Evolutionary conservation across 2,113 vertebrate species (phyloP).

Genomic region (Aspiorhynchus laticeps): DNA sequence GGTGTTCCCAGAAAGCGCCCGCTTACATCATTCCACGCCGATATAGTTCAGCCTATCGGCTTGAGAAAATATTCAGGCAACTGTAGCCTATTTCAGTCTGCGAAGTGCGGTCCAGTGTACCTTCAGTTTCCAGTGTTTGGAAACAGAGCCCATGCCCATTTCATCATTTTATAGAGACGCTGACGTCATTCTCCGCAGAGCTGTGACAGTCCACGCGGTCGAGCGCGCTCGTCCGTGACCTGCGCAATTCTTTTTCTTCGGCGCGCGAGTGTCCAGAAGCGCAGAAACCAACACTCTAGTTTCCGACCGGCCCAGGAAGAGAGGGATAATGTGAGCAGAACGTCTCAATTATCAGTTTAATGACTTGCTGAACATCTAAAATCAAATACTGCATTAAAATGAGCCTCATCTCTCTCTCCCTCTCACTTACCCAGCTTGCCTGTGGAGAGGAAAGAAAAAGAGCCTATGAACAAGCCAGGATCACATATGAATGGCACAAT

Average conservation of each 20-base stretch:
- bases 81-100: neutral
- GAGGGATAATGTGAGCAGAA: neutral
- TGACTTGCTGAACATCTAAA: conserved; percentile 36
- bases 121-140: neutral
- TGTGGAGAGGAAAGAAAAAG: neutral
- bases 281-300: conserved; percentile 18
- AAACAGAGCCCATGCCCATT: neutral
- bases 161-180: conserved; percentile 36
- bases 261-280: conserved; percentile 21
- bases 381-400: conserved; percentile 38
- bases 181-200: conserved; percentile 55
- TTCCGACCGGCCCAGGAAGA: neutral
- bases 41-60: neutral
- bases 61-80: conserved; percentile 2
- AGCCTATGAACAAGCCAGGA: conserved; percentile 4
- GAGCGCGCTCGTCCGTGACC: conserved; percentile 47
- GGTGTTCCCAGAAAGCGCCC: conserved; percentile 36
- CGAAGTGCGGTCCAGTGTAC: neutral
- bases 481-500: neutral
- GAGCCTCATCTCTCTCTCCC: neutral
- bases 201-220: conserved; percentile 38
- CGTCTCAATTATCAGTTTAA: conserved; percentile 35
- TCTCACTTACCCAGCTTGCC: neutral
- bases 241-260: conserved; percentile 36
- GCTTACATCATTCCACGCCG: conserved; percentile 38